These are phyloP conservation scores for Toxotes lorentzi DNA, from an alignment of 2,797 vertebrate genomes.

Conservation along the genomic window DNA sequence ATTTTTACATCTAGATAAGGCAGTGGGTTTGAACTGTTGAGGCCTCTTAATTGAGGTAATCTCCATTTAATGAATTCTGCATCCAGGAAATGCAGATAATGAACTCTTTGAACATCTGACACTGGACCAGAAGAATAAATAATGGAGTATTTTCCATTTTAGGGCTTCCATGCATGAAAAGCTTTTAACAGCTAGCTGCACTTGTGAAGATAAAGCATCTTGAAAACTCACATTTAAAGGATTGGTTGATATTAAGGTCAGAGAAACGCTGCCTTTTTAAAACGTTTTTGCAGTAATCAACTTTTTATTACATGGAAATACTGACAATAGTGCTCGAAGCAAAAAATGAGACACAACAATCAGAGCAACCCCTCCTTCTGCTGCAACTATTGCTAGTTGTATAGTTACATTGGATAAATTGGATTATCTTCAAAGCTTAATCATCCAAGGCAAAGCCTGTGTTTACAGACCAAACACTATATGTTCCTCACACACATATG, in stretches of 20 bases:
- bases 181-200: slow-evolving; percentile 1
- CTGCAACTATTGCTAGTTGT: not conserved
- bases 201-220: slow-evolving; percentile 2
- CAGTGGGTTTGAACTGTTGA: not conserved
- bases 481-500: not conserved
- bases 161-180: not conserved
- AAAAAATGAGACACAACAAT: not conserved
- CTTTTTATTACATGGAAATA: not conserved
- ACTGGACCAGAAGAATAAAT: not conserved
- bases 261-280: not conserved
- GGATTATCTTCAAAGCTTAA: not conserved
- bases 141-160: not conserved
- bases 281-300: not conserved
- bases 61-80: slow-evolving; percentile 14
- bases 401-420: not conserved
- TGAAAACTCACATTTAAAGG: not conserved
- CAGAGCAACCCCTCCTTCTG: too few relatives aligned
- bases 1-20: not conserved
- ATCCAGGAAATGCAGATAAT: not conserved
- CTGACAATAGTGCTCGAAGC: not conserved
- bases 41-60: not conserved
- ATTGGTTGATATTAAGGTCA: slow-evolving; percentile 6
- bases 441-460: not conserved
- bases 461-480: not conserved
- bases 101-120: not conserved